Evolutionary conservation across 2,113 vertebrate genomes (phyloP).

Genomic region (Bostrychus sinensis): DNA sequence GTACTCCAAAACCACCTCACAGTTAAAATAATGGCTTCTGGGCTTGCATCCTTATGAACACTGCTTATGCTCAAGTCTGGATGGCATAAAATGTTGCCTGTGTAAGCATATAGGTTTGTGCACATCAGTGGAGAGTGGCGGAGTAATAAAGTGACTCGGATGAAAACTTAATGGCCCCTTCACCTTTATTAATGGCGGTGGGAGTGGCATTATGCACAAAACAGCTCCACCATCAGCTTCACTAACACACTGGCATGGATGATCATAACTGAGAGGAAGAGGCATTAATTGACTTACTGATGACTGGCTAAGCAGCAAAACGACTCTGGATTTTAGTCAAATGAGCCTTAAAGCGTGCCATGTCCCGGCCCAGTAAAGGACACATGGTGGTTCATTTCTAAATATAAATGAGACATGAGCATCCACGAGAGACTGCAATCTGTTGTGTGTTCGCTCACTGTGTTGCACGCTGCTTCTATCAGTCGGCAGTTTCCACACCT

Average conservation of each 20-base stretch:
- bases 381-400: background rate
- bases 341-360: constrained; percentile 13
- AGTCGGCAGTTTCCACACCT: constrained; percentile 24
- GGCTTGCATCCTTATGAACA: background rate
- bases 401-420: constrained; percentile 4
- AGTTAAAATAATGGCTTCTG: constrained; percentile 13
- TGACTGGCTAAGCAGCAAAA: constrained; percentile 31
- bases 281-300: constrained; percentile 37
- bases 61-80: background rate
- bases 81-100: background rate
- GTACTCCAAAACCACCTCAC: constrained; percentile 18
- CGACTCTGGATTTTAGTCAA: constrained; percentile 38
- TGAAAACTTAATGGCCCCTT: constrained; percentile 85
- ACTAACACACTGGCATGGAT: constrained; percentile 12
- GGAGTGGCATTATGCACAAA: constrained; percentile 17
- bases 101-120: constrained; percentile 25
- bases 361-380: background rate
- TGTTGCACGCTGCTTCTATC: background rate
- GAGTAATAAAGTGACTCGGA: constrained; percentile 75
- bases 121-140: constrained; percentile 78
- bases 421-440: background rate
- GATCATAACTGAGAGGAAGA: constrained; percentile 22
- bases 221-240: constrained; percentile 37
- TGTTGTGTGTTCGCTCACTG: background rate
- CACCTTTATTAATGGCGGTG: constrained; percentile 71